These are phyloP conservation scores for Cataglyphis altisquamis DNA, from an alignment of 2,888 invertebrate genomes.

Conservation along the genomic window DNA sequence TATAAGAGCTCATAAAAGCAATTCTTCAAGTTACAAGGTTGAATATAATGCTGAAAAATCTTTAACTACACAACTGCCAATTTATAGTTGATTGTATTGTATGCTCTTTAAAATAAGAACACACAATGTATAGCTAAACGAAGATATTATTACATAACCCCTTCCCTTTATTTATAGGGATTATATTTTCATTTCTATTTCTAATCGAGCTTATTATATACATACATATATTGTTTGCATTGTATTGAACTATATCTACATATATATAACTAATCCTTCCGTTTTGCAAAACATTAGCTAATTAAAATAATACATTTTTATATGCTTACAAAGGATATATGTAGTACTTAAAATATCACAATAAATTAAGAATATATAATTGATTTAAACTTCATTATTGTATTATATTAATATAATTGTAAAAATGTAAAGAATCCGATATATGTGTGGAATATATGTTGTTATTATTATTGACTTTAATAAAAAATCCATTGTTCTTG, in stretches of 20 bases:
- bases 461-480: conserved; percentile 21
- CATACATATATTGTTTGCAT: neutral
- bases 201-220: neutral
- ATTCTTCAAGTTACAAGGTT: conserved; percentile 16
- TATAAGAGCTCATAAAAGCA: conserved; percentile 7
- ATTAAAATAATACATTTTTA: conserved; percentile 13
- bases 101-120: conserved; percentile 67
- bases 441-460: neutral
- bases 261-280: neutral
- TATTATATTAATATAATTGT: conserved; percentile 30
- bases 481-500: conserved; percentile 64
- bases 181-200: neutral
- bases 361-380: conserved; percentile 61
- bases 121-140: conserved; percentile 32
- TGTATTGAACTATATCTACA: neutral
- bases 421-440: conserved; percentile 25
- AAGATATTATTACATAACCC: conserved; percentile 22
- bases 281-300: neutral
- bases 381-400: conserved; percentile 39
- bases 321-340: conserved; percentile 20
- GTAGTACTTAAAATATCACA: conserved; percentile 63
- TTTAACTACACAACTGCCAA: conserved; percentile 69
- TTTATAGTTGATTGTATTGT: conserved; percentile 69
- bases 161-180: neutral
- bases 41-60: conserved; percentile 37